Evolutionary conservation across 2,888 invertebrate species (phyloP), one percentile per base, ranked within the genome.

Genomic region (Oegoconia quadripuncta): DNA sequence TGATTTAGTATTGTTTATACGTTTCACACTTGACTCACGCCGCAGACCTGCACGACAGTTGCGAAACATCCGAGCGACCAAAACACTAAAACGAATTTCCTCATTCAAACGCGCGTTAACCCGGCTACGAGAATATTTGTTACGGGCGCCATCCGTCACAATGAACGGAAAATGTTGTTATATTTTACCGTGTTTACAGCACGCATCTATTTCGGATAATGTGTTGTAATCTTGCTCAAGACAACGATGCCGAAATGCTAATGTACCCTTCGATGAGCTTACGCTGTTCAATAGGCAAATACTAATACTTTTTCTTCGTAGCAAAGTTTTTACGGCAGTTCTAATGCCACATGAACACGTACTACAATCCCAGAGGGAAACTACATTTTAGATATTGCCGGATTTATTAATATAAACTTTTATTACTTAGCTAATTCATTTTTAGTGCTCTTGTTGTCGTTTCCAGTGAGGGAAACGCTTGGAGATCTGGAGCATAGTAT

Each of bases 61-160:
- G 61, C 67, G 60, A 73, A 67, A 74, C 59, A 48, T 53, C 52
- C 54, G 54, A 52, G 64, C 63, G 57, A 66, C 60, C 57, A 61
- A 65, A 69, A 56, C 57, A 60, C 59, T 66, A 64, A 70, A 73
- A 63, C 55, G 50, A 68, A 71, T 75, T 71, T 70, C 70, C 64
- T 64, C 70, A 68, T 71, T 58, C 52, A 54, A 60, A 52, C 58
- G 51, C 53, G 57, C 64, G 64, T 67, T 67, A 69, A 69, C 66
- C 68, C 58, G 66, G 64, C 72, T 67, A 44, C 55, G 47, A 56
- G 57, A 57, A 59, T 65, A 58, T 67, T 59, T 53, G 59, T 51
- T 51, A 53, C 58, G 55, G n/a, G 49, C 50, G 49, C 28, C 35
- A 44, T 44, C 60, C 43, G 31, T 39, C 37, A 34, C 54, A 55